Evolutionary conservation across 2,888 invertebrate genomes (phyloP).

Genomic region (Eupeodes luniger): DNA sequence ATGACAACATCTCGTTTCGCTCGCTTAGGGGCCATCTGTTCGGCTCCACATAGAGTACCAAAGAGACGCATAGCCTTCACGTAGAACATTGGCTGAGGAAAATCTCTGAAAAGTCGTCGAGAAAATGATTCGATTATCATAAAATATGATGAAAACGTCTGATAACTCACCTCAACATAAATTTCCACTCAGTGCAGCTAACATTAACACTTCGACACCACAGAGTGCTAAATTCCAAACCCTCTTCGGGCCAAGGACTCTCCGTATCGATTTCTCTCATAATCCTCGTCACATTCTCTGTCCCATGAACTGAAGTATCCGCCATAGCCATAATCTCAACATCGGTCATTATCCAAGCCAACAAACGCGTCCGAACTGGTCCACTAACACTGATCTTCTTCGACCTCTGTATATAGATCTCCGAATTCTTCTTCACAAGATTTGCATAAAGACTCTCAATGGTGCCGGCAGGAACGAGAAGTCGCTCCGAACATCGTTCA

Average conservation of each 20-base stretch:
- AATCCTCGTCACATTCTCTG: conserved; percentile 88
- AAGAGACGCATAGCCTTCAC: conserved; percentile 93
- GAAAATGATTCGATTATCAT: too few relatives aligned
- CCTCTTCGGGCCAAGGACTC: conserved; percentile 96
- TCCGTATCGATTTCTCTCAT: conserved; percentile 94
- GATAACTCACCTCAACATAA: conserved; percentile 87
- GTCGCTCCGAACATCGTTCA: conserved; percentile 92
- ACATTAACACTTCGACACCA: conserved; percentile 96
- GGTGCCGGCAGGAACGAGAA: conserved; percentile 91
- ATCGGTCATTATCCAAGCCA: conserved; percentile 93
- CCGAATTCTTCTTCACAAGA: conserved; percentile 94
- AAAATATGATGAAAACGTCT: neutral
- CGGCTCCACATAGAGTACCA: conserved; percentile 96
- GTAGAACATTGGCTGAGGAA: conserved; percentile 96
- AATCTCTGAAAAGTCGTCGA: conserved; percentile 87
- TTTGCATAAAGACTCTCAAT: conserved; percentile 95
- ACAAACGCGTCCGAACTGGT: conserved; percentile 90
- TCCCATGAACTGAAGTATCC: conserved; percentile 94
- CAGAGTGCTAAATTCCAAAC: conserved; percentile 93
- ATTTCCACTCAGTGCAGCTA: conserved; percentile 93
- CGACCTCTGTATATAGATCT: conserved; percentile 97
- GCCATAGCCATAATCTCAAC: conserved; percentile 89
- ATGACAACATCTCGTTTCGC: conserved; percentile 85
- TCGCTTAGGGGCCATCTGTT: conserved; percentile 90
- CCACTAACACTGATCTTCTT: conserved; percentile 86